A percentile compares a stretch with the other conserved stretches of the same genome.
These are phyloP conservation scores for Gymnogyps californianus DNA, from an alignment of 2,113 vertebrate genomes.

Conservation along the genomic window DNA sequence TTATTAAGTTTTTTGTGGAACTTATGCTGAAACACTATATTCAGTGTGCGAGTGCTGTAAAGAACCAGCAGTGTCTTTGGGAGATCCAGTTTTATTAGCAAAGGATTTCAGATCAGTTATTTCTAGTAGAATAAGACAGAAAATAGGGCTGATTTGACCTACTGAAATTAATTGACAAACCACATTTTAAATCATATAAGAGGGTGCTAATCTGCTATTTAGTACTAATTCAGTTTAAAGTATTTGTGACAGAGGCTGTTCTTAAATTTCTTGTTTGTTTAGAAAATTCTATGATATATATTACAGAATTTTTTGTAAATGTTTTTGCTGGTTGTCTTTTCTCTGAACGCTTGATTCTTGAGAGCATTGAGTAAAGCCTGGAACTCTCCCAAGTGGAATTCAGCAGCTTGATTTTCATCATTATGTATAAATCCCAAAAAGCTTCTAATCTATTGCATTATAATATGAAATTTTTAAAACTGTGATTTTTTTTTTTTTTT, in stretches of 20 bases:
- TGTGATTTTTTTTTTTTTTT: background rate
- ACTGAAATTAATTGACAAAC: background rate
- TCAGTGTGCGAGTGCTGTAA: background rate
- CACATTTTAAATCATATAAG: background rate
- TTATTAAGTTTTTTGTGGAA: background rate
- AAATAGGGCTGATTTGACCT: background rate
- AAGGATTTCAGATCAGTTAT: background rate
- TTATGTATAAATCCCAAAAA: background rate
- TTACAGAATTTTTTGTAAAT: background rate
- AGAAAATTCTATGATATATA: background rate
- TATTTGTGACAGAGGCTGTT: background rate
- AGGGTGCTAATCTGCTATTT: background rate
- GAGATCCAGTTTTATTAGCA: background rate
- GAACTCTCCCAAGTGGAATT: background rate
- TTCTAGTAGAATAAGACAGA: background rate
- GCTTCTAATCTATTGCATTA: background rate
- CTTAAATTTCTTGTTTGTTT: background rate
- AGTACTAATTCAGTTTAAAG: background rate
- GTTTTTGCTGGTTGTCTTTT: background rate
- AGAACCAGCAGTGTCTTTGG: background rate
- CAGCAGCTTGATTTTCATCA: background rate
- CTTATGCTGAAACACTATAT: background rate
- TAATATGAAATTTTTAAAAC: background rate
- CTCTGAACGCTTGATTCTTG: background rate
- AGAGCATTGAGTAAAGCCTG: background rate